Percentiles rank a stretch among this genome's conserved stretches.
Evolutionary conservation across 1,140 invertebrate species (phyloP).

Genomic region (Nautilus pompilius): DNA sequence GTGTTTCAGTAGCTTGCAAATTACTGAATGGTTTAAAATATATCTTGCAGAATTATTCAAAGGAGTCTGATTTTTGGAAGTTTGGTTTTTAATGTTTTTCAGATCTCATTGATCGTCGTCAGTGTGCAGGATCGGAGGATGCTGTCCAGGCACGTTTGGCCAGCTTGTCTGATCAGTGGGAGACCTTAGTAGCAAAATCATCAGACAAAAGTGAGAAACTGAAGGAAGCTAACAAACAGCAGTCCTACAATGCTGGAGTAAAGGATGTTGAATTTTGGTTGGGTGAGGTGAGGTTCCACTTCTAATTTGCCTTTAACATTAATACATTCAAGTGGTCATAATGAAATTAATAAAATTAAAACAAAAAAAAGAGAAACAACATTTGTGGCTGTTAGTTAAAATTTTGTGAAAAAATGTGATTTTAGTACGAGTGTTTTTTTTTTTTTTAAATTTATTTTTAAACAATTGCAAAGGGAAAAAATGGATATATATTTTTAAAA

Average conservation of each 20-base stretch:
- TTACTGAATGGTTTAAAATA: too few species aligned
- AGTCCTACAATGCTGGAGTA: conserved; percentile 98
- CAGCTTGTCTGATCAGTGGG: conserved; percentile 98
- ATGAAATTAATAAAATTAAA: too few species aligned
- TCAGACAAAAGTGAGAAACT: conserved; percentile 96
- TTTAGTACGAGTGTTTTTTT: too few species aligned
- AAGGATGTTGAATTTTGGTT: conserved; percentile 99
- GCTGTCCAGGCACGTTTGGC: conserved; percentile 70
- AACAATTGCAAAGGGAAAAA: background rate
- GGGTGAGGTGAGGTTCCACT: conserved; percentile 86
- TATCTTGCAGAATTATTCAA: too few species aligned
- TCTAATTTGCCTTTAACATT: too few species aligned
- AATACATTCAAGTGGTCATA: too few species aligned
- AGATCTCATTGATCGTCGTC: conserved; percentile 51
- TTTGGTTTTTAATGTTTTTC: conserved; percentile 13
- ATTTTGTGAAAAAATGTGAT: too few species aligned
- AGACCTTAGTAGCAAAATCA: conserved; percentile 95
- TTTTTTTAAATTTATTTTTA: background rate
- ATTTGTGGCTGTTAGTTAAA: too few species aligned
- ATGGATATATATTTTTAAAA: background rate
- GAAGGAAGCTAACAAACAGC: conserved; percentile 98
- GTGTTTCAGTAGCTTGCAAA: too few species aligned
- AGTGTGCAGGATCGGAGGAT: conserved; percentile 60
- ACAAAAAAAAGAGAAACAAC: too few species aligned
- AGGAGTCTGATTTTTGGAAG: too few species aligned